A percentile compares a stretch with the other conserved stretches of the same genome.
phyloP scores from a whole-genome alignment of 1,140 invertebrate genomes.

The Drosophila takahashii region DNA sequence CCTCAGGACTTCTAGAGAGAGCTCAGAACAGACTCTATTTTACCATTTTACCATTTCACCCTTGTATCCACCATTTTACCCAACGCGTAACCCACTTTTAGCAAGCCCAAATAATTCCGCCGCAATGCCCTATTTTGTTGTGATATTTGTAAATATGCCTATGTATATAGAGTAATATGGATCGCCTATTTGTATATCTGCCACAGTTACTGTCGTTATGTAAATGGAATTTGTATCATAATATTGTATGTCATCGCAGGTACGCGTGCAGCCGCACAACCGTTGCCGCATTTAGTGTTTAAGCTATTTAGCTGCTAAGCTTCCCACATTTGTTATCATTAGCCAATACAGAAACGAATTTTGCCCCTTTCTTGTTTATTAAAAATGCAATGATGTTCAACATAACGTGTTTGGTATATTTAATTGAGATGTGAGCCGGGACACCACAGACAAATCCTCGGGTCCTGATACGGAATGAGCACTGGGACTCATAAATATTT shows the following conservation, averaged over 20 bases:
- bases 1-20: slow-evolving; percentile 47
- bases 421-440: slow-evolving; percentile 5
- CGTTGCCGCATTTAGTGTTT: slow-evolving; percentile 29
- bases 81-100: slow-evolving; percentile 1
- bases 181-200: slow-evolving; percentile 56
- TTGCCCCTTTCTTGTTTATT: slow-evolving; percentile 29
- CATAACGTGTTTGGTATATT: neutral
- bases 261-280: neutral
- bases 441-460: neutral
- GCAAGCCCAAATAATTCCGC: slow-evolving; percentile 6
- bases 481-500: neutral
- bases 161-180: slow-evolving; percentile 52
- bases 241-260: slow-evolving; percentile 24
- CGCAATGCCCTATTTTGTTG: slow-evolving; percentile 57
- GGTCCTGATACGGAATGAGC: neutral
- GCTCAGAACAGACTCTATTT: slow-evolving; percentile 42
- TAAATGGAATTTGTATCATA: slow-evolving; percentile 46
- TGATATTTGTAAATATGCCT: slow-evolving; percentile 77
- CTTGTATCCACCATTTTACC: slow-evolving; percentile 8
- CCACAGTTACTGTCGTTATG: slow-evolving; percentile 64
- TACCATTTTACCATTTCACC: slow-evolving; percentile 33
- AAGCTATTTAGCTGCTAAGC: slow-evolving; percentile 33
- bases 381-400: slow-evolving; percentile 27
- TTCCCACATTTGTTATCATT: slow-evolving; percentile 23
- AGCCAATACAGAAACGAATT: slow-evolving; percentile 35